These are phyloP conservation scores for Centrocercus urophasianus DNA, from an alignment of 2,113 vertebrate genomes.

Conservation along the genomic window DNA sequence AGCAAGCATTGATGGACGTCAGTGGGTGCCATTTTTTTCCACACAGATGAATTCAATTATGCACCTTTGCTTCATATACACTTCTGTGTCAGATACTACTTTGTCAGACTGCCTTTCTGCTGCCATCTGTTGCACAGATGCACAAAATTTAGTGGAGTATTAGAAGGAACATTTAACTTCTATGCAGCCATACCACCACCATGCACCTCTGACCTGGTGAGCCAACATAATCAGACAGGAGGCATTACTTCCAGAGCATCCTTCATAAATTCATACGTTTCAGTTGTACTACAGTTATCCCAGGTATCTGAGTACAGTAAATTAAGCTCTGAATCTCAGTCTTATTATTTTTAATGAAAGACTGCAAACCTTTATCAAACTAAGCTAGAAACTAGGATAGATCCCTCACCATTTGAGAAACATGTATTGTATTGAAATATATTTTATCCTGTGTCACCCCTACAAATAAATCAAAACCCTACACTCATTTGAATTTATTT, in stretches of 20 bases:
- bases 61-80: no score
- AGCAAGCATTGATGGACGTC: background rate
- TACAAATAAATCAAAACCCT: background rate
- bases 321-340: background rate
- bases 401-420: background rate
- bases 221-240: background rate
- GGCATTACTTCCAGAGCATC: background rate
- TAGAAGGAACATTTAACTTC: no score
- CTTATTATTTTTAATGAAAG: background rate
- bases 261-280: background rate
- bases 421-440: rapidly evolving
- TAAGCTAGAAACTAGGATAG: background rate
- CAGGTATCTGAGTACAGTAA: background rate
- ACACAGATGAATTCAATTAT: no score
- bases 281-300: background rate
- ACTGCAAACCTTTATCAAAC: background rate
- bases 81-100: no score
- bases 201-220: background rate
- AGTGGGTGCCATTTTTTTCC: background rate
- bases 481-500: background rate
- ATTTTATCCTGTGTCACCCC: background rate
- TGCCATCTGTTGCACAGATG: no score
- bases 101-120: no score
- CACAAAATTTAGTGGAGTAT: no score
- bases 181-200: background rate